phyloP scores from a whole-genome alignment of 2,797 vertebrate genomes.

The Lacerta agilis region DNA sequence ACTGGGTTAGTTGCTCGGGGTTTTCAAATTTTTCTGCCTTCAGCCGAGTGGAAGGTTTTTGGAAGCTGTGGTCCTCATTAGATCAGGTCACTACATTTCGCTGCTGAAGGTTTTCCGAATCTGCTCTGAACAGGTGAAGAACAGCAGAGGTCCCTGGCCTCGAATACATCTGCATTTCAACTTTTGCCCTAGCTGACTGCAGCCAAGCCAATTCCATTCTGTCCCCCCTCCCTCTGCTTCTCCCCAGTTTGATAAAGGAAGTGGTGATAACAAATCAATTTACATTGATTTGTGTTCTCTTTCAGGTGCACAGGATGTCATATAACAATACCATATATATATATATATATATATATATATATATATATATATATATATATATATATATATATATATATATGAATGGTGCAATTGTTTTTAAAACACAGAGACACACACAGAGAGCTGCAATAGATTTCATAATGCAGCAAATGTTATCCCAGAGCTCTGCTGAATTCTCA shows the following conservation, averaged over 20 bases:
- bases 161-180: not conserved
- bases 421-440: too few relatives aligned
- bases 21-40: constrained; percentile 24
- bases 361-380: too few relatives aligned
- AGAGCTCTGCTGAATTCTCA: too few relatives aligned
- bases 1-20: constrained; percentile 1
- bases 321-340: not conserved
- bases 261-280: not conserved
- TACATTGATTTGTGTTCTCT: not conserved
- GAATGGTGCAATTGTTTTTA: too few relatives aligned
- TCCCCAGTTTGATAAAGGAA: not conserved
- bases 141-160: not conserved
- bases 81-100: constrained; percentile 34
- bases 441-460: too few relatives aligned
- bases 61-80: constrained; percentile 40
- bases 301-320: not conserved
- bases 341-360: too few relatives aligned
- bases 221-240: not conserved
- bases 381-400: too few relatives aligned
- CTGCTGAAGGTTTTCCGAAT: constrained; percentile 1
- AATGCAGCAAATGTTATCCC: too few relatives aligned
- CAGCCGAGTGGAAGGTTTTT: constrained; percentile 31
- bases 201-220: not conserved
- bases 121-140: not conserved
- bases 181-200: not conserved